Base-by-base conservation (phyloP, 2,797 vertebrate genomes). In the Ctenopoma kingsleyae region DNA sequence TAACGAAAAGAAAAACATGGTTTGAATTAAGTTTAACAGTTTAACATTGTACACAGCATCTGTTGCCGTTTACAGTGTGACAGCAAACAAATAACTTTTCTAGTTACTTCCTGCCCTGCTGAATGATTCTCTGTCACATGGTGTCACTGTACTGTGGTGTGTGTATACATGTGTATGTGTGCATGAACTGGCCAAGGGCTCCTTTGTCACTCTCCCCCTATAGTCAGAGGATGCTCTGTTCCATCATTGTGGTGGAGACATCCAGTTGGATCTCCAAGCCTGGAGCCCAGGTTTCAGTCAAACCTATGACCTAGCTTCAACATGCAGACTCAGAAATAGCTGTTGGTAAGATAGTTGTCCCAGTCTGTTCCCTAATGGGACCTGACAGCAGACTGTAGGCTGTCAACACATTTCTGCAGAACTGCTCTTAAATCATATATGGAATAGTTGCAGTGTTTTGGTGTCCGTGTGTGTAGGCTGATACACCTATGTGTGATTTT, bases 391-490 rank as follows among this genome's bases (percentile, higher is more conserved):
- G 61, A 17, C n/a, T n/a, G n/a, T n/a, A n/a, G n/a, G n/a, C 68
- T 86, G 77, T 89, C 84, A 86, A 67, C 64, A 38, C 83, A 84
- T 76, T 81, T 68, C 55, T 74, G 59, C 71, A 61, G 78, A 80
- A 78, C 80, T 83, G 70, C 74, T 80, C 72, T 59, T 80, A 82
- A 32, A 32, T 32, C 32, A 32, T 1, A 8, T 12, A 71, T 13
- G 41, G 12, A 38, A 75, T 9, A 38, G 35, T 41, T 79, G 50
- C 23, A 66, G 74, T 65, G 15, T 40, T 61, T 43, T 36, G 55
- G 40, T 59, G 54, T 47, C 7, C 59, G 51, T 56, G 67, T 52
- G 56, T 6, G 36, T 75, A 22, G 38, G 38, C 53, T 25, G 41
- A 36, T 61, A 59, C 16, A 46, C 25, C 3, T 8, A 8, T 58